A percentile compares a stretch with the other conserved stretches of the same genome.
These are phyloP conservation scores for Trichopria drosophilae DNA, from an alignment of 2,888 invertebrate genomes.

Conservation along the genomic window DNA sequence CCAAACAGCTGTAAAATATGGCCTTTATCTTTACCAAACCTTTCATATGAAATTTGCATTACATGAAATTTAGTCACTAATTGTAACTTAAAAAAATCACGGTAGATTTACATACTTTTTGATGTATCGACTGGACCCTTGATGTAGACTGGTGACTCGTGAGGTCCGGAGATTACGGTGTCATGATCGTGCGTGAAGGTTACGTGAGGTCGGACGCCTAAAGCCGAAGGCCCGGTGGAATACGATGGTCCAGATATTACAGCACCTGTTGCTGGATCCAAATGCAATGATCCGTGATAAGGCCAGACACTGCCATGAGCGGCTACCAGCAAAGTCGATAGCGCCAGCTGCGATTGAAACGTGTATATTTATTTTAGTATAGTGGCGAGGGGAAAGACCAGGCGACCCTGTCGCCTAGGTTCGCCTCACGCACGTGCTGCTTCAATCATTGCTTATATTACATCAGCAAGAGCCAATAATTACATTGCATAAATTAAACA, in stretches of 20 bases:
- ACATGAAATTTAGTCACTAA: too few relatives aligned
- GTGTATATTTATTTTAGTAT: too few relatives aligned
- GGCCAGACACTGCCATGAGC: conserved; percentile 42
- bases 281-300: conserved; percentile 41
- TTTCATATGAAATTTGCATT: too few relatives aligned
- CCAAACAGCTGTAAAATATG: too few relatives aligned
- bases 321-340: conserved; percentile 34
- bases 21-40: too few relatives aligned
- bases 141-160: conserved; percentile 15
- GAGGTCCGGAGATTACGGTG: conserved; percentile 1
- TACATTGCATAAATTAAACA: too few relatives aligned
- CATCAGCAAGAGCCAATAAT: too few relatives aligned
- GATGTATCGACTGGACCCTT: conserved; percentile 9
- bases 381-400: too few relatives aligned
- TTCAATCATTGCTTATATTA: too few relatives aligned
- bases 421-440: too few relatives aligned
- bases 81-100: neutral
- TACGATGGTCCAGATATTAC: conserved; percentile 28
- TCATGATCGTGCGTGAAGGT: conserved; percentile 23
- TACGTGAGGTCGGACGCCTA: conserved; percentile 28
- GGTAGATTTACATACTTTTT: conserved; percentile 10
- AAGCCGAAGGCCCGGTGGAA: neutral
- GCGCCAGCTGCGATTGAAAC: conserved; percentile 26
- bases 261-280: conserved; percentile 42
- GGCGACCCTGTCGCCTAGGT: too few relatives aligned